Percentiles rank a stretch among this genome's conserved stretches.
Evolutionary conservation across 1,140 invertebrate species (phyloP).

Genomic region (Tetranychus urticae): DNA sequence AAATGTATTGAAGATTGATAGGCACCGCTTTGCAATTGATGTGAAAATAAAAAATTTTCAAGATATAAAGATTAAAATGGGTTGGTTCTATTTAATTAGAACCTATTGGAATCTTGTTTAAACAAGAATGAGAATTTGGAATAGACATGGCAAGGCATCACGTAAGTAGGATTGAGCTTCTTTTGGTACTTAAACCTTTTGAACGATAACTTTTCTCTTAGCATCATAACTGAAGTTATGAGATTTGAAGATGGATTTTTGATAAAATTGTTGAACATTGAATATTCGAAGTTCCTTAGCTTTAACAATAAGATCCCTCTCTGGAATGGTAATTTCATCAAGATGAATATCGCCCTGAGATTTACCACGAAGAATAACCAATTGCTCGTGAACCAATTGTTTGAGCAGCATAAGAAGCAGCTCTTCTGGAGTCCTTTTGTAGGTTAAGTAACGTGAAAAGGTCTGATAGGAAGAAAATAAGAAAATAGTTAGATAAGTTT

Average conservation of each 20-base stretch:
- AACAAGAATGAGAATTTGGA: no score
- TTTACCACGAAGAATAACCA: conserved; percentile 59
- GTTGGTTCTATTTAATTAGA: no score
- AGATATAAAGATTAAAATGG: no score
- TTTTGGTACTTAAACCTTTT: conserved; percentile 30
- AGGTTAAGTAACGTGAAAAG: conserved; percentile 77
- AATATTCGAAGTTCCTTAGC: conserved; percentile 74
- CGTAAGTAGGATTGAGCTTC: no score
- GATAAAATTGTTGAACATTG: conserved; percentile 71
- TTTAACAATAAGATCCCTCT: conserved; percentile 68
- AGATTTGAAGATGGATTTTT: conserved; percentile 65
- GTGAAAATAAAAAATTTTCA: no score
- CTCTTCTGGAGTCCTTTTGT: conserved; percentile 87
- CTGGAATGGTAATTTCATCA: conserved; percentile 43
- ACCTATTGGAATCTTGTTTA: no score
- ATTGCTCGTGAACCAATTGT: conserved; percentile 71
- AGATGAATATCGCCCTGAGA: conserved; percentile 37
- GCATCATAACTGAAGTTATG: conserved; percentile 70
- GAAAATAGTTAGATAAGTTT: background rate
- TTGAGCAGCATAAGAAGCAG: conserved; percentile 82
- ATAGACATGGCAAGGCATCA: no score
- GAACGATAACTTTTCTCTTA: conserved; percentile 57
- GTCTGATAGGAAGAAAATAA: conserved; percentile 30
- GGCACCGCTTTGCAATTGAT: no score
- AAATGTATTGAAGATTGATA: no score